A percentile compares a stretch with the other conserved stretches of the same genome.
Evolutionary conservation across 1,140 invertebrate species (phyloP).

Genomic region (Atta cephalotes): DNA sequence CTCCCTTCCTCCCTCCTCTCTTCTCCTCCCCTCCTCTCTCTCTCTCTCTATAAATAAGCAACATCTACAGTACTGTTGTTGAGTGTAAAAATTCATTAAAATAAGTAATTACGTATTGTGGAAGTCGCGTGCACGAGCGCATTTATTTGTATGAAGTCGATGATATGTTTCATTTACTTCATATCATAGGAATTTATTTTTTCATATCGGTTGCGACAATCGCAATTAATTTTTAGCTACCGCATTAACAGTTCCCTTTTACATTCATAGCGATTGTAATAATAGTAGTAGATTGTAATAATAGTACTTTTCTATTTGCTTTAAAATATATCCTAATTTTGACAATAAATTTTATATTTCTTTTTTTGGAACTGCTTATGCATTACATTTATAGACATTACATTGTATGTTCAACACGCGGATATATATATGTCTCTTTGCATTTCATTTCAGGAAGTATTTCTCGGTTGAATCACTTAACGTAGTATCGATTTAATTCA

Average conservation of each 20-base stretch:
- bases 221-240: slow-evolving; percentile 40
- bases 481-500: slow-evolving; percentile 35
- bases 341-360: not conserved
- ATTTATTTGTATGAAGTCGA: slow-evolving; percentile 32
- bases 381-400: not conserved
- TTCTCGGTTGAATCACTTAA: slow-evolving; percentile 23
- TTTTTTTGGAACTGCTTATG: not conserved
- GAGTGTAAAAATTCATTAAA: slow-evolving; percentile 45
- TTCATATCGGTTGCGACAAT: slow-evolving; percentile 45
- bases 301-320: not conserved
- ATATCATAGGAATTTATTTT: slow-evolving; percentile 58
- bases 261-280: not conserved
- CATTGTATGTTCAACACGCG: not conserved
- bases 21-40: no score
- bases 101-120: slow-evolving; percentile 38
- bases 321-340: slow-evolving; percentile 28
- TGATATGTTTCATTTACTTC: slow-evolving; percentile 55
- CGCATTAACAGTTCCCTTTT: slow-evolving; percentile 4
- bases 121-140: slow-evolving; percentile 36
- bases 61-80: not conserved
- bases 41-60: not conserved
- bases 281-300: not conserved
- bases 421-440: not conserved
- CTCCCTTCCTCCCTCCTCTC: not conserved
- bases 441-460: slow-evolving; percentile 17